These are phyloP conservation scores for Lucilia cuprina DNA, from an alignment of 1,140 invertebrate species.

Conservation along the genomic window DNA sequence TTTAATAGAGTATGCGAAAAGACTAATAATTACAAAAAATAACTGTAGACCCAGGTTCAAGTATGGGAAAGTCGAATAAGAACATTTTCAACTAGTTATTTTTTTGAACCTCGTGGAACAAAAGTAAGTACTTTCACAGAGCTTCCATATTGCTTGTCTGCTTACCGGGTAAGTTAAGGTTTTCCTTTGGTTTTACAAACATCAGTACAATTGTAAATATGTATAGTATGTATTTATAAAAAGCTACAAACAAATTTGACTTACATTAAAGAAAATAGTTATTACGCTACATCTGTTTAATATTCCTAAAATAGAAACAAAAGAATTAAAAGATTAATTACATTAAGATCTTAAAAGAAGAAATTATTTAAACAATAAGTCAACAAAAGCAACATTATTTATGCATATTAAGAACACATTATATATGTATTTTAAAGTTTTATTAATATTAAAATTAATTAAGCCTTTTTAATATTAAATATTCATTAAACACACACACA, in stretches of 20 bases:
- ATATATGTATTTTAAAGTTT: background rate
- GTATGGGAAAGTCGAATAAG: too few relatives aligned
- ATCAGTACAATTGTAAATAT: background rate
- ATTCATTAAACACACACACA: constrained; percentile 18
- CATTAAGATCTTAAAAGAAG: background rate
- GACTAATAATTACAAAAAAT: too few relatives aligned
- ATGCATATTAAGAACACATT: too few relatives aligned
- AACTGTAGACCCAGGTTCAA: too few relatives aligned
- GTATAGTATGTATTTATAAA: background rate
- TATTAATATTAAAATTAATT: constrained; percentile 29
- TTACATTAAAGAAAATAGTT: background rate
- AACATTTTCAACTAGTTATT: too few relatives aligned
- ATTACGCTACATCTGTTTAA: too few relatives aligned
- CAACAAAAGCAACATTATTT: background rate
- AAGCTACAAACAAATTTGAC: background rate
- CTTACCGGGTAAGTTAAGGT: too few relatives aligned
- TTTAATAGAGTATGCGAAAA: too few relatives aligned
- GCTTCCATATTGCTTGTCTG: too few relatives aligned
- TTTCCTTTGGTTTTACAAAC: too few relatives aligned
- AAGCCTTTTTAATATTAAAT: constrained; percentile 41
- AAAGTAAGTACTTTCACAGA: too few relatives aligned
- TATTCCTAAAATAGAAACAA: background rate
- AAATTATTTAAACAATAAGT: background rate
- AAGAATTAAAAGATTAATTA: background rate
- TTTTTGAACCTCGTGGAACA: too few relatives aligned